Base-by-base conservation (phyloP, 2,797 vertebrate genomes). In the Pyrocephalus nanus region DNA sequence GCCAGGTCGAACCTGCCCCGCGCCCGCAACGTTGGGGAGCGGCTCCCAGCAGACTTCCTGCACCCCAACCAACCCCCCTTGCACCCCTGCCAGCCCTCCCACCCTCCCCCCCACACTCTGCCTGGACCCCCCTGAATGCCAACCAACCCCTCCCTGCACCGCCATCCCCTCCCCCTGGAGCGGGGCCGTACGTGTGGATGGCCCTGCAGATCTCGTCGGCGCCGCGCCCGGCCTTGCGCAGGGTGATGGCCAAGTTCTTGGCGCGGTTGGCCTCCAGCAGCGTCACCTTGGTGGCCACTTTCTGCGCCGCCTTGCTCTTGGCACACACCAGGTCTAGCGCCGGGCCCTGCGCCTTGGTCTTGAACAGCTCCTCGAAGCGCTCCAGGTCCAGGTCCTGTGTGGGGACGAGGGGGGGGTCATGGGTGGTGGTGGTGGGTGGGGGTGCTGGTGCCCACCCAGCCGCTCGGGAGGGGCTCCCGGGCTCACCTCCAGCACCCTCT, bases 141-240 rank as follows among this genome's bases (percentile, higher is more conserved):
- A n/a, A 3, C n/a, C 40, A 12, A 25, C 6, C 36, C 29, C 20
- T n/a, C n/a, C 21, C 25, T 73, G 53, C 26, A 36, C n/a, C n/a
- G 16, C 76, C 9, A 4, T 2, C 4, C 15, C 45, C 43, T 11
- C 43, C 12, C 53, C 36, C 22, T 7, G 3, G 4, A 2, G 5
- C 8, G 6, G 50, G 7, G 57, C 26, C 97, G 3, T 98, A 99
- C 99, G 97, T 99, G 97, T 99, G 98, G 96, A 99, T 99, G 80
- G 99, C 99, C 96, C 98, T 98, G 98, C 99, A 99, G 97, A 99
- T 99, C 97, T 99, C 99, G 82, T 99, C 99, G 1, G 99, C 93
- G 83, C 97, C 97, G 96, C 99, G 99, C 94, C 98, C 98, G 2
- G 98, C 85, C 50, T 51, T 51, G 50, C 50, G 50, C 50, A 51